Base-by-base conservation (phyloP, 1,140 invertebrate genomes). In the Diplogasteroides magnus region DNA sequence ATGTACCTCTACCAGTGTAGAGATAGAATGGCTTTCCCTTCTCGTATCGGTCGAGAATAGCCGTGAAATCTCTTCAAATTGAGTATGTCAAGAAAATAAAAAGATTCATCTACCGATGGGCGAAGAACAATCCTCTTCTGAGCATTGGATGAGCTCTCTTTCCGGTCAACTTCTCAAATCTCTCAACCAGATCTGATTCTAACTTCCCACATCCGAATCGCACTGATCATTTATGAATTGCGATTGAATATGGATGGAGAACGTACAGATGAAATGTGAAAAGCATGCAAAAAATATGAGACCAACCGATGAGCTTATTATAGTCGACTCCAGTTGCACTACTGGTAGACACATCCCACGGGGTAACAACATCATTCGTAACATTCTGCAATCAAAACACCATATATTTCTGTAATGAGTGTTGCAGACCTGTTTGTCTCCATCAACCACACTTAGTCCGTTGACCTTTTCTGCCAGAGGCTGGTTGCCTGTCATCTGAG, bases 291-390 rank as follows among this genome's bases (percentile, higher is more conserved):
- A 6, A 56, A 23, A 32, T 29, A 14, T 48, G 6, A 56, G 64
- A 71, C 76, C 23, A 67, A 97, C 94, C 89, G 74, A 98, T 97
- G 69, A 98, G 85, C 87, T 98, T 98, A 74, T 97, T 93, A 86
- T 98, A 98, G 86, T 98, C 94, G 68, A 98, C 87, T 64, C 96
- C 96, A 61, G 89, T 90, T 59, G 91, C 89, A 57, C 90, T 93
- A 76, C 87, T 89, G 70, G 90, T 90, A 26, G 88, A 83, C 0
- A 99, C 96, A 85, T 88, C 91, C 96, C 96, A 98, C 64, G 96
- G 96, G 85, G 95, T 90, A 6, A 99, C 95, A 73, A 94, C 82
- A 86, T 98, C 94, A n/a, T n/a, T n/a, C n/a, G n/a, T n/a, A n/a
- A n/a, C n/a, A n/a, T n/a, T n/a, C n/a, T n/a, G n/a, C n/a, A n/a